These are phyloP conservation scores for Pararge aegeria DNA, from an alignment of 1,140 invertebrate species.

Conservation along the genomic window DNA sequence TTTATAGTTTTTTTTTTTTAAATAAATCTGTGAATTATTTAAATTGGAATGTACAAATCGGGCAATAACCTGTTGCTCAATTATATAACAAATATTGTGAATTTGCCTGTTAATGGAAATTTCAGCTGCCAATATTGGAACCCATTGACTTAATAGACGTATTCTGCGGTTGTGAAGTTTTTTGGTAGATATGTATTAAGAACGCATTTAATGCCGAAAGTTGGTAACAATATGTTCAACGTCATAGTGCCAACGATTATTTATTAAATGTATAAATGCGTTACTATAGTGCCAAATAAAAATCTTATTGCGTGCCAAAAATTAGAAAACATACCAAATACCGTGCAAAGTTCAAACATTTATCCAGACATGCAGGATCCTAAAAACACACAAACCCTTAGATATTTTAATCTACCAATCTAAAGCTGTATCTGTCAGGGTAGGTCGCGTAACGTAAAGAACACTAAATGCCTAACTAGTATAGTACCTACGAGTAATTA, in stretches of 20 bases:
- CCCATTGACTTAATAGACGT: constrained; percentile 34
- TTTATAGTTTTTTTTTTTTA: constrained; percentile 62
- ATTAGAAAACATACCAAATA: background rate
- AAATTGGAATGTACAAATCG: constrained; percentile 61
- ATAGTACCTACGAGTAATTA: no score
- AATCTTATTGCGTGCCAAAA: background rate
- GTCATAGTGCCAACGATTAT: background rate
- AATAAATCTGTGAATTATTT: constrained; percentile 55
- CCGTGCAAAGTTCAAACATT: background rate
- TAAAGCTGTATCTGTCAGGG: no score
- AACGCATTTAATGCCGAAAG: constrained; percentile 8
- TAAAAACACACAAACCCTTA: no score
- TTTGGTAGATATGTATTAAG: constrained; percentile 26
- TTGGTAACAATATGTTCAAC: background rate
- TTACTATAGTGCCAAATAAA: background rate
- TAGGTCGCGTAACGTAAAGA: no score
- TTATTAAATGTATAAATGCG: background rate
- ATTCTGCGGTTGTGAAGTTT: constrained; percentile 69
- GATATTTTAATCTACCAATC: no score
- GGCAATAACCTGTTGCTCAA: constrained; percentile 69
- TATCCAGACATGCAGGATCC: no score
- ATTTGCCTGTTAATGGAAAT: constrained; percentile 37
- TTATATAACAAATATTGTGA: constrained; percentile 32
- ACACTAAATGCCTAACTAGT: no score
- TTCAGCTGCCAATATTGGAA: constrained; percentile 41